Conservation (phyloP, 2,888 invertebrate species). For the Heliconius erato region DNA sequence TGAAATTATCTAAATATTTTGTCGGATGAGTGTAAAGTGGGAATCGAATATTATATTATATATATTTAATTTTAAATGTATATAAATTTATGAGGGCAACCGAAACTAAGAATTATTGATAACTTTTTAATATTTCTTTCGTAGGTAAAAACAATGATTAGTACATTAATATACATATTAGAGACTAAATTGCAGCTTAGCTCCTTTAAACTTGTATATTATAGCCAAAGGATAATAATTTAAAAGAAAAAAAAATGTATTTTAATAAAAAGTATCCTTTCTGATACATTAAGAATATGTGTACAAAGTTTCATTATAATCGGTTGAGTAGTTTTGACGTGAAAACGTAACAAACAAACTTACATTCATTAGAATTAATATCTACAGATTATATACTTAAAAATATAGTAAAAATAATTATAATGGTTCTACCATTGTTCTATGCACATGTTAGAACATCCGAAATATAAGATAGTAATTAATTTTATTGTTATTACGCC, state of each 20-base stretch:
- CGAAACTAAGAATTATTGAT: background rate
- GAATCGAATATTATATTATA: background rate
- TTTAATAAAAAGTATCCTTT: too few relatives aligned
- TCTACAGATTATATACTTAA: background rate
- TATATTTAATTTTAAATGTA: background rate
- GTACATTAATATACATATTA: background rate
- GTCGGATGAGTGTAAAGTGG: background rate
- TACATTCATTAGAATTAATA: too few relatives aligned
- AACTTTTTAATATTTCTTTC: background rate
- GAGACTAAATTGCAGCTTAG: too few relatives aligned
- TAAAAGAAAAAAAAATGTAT: too few relatives aligned
- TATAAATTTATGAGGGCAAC: too few relatives aligned
- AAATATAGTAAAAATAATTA: background rate
- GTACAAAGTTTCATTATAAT: too few relatives aligned
- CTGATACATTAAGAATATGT: too few relatives aligned
- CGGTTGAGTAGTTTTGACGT: too few relatives aligned
- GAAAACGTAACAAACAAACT: too few relatives aligned
- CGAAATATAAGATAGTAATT: constrained; percentile 50
- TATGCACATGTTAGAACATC: constrained; percentile 37
- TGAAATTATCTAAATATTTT: constrained; percentile 6
- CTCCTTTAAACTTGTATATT: too few relatives aligned
- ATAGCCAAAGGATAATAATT: too few relatives aligned
- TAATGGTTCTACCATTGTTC: constrained; percentile 39
- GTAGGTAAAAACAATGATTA: background rate
- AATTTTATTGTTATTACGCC: constrained; percentile 55